Percentiles rank a stretch among this genome's conserved stretches.
Conservation (phyloP, 2,113 vertebrate species). For the Saccopteryx leptura region DNA sequence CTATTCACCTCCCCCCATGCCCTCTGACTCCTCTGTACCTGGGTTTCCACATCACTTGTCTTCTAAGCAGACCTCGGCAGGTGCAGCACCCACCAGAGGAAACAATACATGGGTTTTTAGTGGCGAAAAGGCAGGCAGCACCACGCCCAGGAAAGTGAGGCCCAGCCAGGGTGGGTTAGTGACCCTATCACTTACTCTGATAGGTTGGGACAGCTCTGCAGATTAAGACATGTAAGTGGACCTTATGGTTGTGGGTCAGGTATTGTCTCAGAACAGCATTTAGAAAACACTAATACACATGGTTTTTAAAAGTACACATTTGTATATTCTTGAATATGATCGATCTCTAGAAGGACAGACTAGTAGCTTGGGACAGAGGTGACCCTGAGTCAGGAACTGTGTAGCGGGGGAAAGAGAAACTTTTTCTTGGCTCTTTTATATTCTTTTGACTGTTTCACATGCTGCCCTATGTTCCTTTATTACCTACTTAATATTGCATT, state of each 20-base stretch:
- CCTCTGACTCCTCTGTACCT: background rate
- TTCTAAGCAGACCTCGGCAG: background rate
- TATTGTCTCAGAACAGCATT: background rate
- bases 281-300: background rate
- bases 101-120: fast-evolving
- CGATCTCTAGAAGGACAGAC: background rate
- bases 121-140: background rate
- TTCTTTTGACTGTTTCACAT: background rate
- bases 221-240: background rate
- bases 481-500: background rate
- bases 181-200: background rate
- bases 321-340: background rate
- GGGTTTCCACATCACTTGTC: background rate
- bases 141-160: background rate
- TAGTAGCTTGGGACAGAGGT: background rate
- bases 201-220: background rate
- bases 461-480: background rate
- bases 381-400: too few relatives aligned
- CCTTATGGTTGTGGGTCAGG: background rate
- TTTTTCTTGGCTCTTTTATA: background rate
- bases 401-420: background rate
- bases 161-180: background rate
- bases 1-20: background rate
- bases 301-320: background rate
- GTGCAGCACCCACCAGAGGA: background rate